Evolutionary conservation across 2,888 invertebrate species (phyloP).

Genomic region (Pristionchus maxplancki): DNA sequence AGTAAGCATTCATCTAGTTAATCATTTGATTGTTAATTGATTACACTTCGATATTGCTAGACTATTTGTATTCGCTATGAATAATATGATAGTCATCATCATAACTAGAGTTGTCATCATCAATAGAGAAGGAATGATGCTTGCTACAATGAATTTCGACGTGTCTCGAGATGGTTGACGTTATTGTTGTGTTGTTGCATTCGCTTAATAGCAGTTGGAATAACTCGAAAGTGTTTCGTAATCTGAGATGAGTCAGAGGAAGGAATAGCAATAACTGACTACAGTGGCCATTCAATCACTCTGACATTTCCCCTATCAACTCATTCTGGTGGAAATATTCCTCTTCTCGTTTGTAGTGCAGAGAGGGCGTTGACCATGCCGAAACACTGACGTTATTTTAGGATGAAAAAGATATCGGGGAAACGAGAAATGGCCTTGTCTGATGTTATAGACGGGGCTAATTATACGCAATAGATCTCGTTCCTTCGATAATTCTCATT

Average conservation of each 20-base stretch:
- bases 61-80: too few species aligned
- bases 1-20: neutral
- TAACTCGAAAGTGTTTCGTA: neutral
- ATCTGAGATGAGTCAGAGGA: neutral
- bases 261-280: neutral
- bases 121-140: too few species aligned
- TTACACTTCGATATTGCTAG: too few species aligned
- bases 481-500: neutral
- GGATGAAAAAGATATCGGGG: neutral
- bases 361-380: neutral
- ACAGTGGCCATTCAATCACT: neutral
- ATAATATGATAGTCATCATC: too few species aligned
- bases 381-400: neutral
- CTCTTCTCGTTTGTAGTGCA: conserved; percentile 1
- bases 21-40: neutral
- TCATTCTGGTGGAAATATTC: neutral
- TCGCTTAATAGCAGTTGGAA: neutral
- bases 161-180: neutral
- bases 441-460: neutral
- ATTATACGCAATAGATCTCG: neutral
- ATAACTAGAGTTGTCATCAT: too few species aligned
- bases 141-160: neutral
- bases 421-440: neutral
- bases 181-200: neutral
- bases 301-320: neutral